Evolutionary conservation across 2,113 vertebrate species (phyloP).

Genomic region (Limnothrissa miodon): DNA sequence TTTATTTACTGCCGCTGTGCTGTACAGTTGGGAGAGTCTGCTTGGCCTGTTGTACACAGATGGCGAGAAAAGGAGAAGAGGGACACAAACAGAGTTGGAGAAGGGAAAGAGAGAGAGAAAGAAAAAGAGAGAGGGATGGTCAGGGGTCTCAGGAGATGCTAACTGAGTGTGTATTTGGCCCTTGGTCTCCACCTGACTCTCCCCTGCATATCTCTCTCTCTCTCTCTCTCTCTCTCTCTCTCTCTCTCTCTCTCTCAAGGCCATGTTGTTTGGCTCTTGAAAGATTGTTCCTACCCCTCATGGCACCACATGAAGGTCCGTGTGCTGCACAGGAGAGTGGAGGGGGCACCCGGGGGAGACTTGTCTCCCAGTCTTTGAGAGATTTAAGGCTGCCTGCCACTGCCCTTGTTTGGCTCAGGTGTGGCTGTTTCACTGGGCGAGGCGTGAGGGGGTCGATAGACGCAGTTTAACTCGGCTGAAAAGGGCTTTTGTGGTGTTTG

Average conservation of each 20-base stretch:
- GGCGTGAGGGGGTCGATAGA: not conserved
- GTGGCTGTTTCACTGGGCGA: not conserved
- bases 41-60: not conserved
- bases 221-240: too few relatives aligned
- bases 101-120: not conserved
- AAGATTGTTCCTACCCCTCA: slow-evolving; percentile 28
- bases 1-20: slow-evolving; percentile 49
- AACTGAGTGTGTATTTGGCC: slow-evolving; percentile 33
- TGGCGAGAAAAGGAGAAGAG: not conserved
- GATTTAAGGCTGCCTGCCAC: not conserved
- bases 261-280: slow-evolving; percentile 12
- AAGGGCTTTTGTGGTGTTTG: slow-evolving; percentile 2
- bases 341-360: not conserved
- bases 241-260: slow-evolving; percentile 37
- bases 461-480: slow-evolving; percentile 26
- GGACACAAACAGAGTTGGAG: not conserved
- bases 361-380: slow-evolving; percentile 14
- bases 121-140: not conserved
- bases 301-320: slow-evolving; percentile 18
- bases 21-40: not conserved
- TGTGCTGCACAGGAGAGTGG: slow-evolving; percentile 4
- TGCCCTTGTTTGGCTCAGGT: not conserved
- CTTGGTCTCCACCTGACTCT: slow-evolving; percentile 36
- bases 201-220: too few relatives aligned
- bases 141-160: not conserved